Percentiles rank a stretch among this genome's conserved stretches.
phyloP scores from a whole-genome alignment of 2,113 vertebrate species.

The Nothobranchius kuhntae region DNA sequence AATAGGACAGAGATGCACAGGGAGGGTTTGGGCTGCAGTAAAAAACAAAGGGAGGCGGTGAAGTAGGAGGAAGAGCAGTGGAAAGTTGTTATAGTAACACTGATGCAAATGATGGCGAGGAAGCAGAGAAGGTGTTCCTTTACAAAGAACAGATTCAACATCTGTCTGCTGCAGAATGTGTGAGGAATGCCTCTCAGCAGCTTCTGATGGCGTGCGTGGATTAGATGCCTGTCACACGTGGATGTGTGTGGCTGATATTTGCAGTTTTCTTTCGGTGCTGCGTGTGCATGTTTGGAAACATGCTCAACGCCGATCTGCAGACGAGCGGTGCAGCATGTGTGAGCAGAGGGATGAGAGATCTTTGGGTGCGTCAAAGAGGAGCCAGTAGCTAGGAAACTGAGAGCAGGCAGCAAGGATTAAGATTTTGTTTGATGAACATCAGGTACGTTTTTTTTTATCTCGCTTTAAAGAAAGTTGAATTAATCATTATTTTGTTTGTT shows the following conservation, averaged over 20 bases:
- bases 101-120: constrained; percentile 41
- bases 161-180: constrained; percentile 21
- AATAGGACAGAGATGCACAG: no score
- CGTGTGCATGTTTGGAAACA: constrained; percentile 21
- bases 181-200: constrained; percentile 8
- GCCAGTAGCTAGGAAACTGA: constrained; percentile 8
- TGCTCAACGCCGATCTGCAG: constrained; percentile 44
- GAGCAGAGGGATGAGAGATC: constrained; percentile 35
- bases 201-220: constrained; percentile 19
- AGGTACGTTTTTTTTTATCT: constrained; percentile 54
- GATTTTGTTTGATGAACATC: constrained; percentile 38
- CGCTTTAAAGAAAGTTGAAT: not conserved
- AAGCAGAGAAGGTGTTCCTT: constrained; percentile 8
- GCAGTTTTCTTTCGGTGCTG: constrained; percentile 22
- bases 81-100: constrained; percentile 68
- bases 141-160: constrained; percentile 3
- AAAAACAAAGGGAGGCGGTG: constrained; percentile 13
- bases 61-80: constrained; percentile 23
- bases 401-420: constrained; percentile 12
- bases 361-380: constrained; percentile 58
- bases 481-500: not conserved
- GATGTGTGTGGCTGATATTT: constrained; percentile 13
- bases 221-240: constrained; percentile 7
- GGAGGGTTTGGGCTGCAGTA: constrained; percentile 45
- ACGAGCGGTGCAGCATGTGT: constrained; percentile 47